phyloP scores from a whole-genome alignment of 2,113 vertebrate genomes.

The Azemiops feae region DNA sequence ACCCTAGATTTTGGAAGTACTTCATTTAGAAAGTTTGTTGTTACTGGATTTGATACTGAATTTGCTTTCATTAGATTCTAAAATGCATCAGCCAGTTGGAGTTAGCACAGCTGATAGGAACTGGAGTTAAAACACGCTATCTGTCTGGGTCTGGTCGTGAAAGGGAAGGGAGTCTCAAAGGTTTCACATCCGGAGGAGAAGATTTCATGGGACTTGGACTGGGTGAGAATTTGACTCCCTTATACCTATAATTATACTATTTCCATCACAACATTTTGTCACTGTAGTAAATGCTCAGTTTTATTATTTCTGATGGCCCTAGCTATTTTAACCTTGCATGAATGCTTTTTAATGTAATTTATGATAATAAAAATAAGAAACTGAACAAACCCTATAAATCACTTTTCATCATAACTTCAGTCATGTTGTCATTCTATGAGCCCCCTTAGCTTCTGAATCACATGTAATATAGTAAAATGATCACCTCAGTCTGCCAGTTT shows the following conservation, averaged over 20 bases:
- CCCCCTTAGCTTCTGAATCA: background rate
- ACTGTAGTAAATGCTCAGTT: background rate
- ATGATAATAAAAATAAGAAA: constrained; percentile 15
- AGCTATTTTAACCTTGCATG: background rate
- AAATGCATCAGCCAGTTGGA: constrained; percentile 97
- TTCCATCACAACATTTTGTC: background rate
- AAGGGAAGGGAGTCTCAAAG: constrained; percentile 79
- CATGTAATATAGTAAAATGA: background rate
- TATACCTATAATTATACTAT: background rate
- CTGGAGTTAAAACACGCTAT: constrained; percentile 94
- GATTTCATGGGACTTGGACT: constrained; percentile 94
- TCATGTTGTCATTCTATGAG: constrained; percentile 9
- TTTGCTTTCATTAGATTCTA: constrained; percentile 78
- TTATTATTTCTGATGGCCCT: background rate
- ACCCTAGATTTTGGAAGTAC: background rate
- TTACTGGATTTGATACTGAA: background rate
- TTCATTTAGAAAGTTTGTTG: background rate
- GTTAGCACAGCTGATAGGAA: constrained; percentile 93
- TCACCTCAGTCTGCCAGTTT: background rate
- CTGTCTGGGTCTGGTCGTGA: constrained; percentile 89
- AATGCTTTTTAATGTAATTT: background rate
- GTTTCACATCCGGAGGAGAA: constrained; percentile 82
- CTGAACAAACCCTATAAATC: background rate
- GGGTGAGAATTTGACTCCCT: constrained; percentile 68
- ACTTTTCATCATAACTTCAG: background rate